These are phyloP conservation scores for Vultur gryphus DNA, from an alignment of 2,797 vertebrate genomes.

Conservation along the genomic window DNA sequence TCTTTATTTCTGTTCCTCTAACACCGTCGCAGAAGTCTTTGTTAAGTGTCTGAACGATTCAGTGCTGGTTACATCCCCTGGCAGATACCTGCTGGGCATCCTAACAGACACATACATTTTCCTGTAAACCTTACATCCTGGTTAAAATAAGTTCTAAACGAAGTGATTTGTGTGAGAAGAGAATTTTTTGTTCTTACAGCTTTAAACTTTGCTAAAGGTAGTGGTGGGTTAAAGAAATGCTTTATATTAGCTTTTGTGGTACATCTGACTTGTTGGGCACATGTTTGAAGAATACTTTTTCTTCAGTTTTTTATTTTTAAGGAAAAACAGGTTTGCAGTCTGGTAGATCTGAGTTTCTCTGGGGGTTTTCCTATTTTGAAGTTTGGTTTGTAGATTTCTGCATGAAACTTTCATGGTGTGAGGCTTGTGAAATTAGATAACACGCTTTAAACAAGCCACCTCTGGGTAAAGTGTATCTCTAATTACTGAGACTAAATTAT, in stretches of 20 bases:
- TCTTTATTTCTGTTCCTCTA: not conserved
- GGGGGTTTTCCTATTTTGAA: not conserved
- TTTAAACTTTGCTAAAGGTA: not conserved
- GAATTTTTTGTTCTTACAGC: not conserved
- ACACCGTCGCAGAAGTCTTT: not conserved
- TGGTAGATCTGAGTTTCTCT: not conserved
- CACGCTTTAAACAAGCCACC: conserved; percentile 9
- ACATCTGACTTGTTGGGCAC: not conserved
- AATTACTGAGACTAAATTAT: conserved; percentile 53
- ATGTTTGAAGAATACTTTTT: not conserved
- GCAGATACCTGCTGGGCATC: not conserved
- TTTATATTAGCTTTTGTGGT: not conserved
- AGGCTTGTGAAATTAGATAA: conserved; percentile 29
- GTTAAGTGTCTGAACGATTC: not conserved
- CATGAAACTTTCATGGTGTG: not conserved
- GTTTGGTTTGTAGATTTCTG: not conserved
- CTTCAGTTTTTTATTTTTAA: not conserved
- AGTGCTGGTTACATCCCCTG: not conserved
- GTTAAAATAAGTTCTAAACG: not conserved
- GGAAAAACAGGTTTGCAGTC: not conserved
- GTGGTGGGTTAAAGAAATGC: not conserved
- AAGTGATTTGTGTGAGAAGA: not conserved
- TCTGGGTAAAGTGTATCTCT: conserved; percentile 44
- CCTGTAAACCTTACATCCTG: not conserved
- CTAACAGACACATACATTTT: not conserved